Evolutionary conservation across 2,888 invertebrate species (phyloP), one percentile per base, ranked within the genome.

Genomic region (Ptychoptera albimana): DNA sequence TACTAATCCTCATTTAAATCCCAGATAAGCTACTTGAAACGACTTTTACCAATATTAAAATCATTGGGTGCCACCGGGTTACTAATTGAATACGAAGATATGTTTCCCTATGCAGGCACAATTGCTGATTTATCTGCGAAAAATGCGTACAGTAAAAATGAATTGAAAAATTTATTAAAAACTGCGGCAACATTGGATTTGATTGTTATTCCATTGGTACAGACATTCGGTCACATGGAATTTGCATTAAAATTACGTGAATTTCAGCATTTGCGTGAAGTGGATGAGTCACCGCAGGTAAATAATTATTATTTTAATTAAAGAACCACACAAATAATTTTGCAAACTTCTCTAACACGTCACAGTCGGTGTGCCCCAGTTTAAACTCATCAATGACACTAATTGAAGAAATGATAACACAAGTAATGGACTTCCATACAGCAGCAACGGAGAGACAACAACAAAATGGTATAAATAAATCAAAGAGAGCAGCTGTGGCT

Each of bases 221-320:
- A 83, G 60, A 81, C 82, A 0, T 83, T 83, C 59, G 84, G 82
- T 0, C 83, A 83, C 58, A 65, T 82, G 54, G 84, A 83, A 56
- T 82, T 77, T 57, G 75, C 76, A 1, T 61, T 83, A 35, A 84
- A 84, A 58, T 67, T 75, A 43, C 57, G 67, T n/a, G 70, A 72
- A 41, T 82, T 75, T 54, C 58, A 67, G 16, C 68, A 74, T 51
- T 59, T 82, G 44, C 64, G 82, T 16, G 83, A 83, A 62, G 73
- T 78, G 10, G 67, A 73, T 1, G 72, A 72, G 39, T 75, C 76
- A 51, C 79, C 80, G 2, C 36, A 36, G 32, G 32, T 32, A 32
- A 32, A 32, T n/a, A n/a, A n/a, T n/a, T n/a, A n/a, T n/a, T n/a
- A 11, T 32, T 11, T 11, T 32, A 32, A 32, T 32, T 32, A 32